These are phyloP conservation scores for Drosophila helvetica DNA, from an alignment of 2,888 invertebrate genomes.

Conservation along the genomic window DNA sequence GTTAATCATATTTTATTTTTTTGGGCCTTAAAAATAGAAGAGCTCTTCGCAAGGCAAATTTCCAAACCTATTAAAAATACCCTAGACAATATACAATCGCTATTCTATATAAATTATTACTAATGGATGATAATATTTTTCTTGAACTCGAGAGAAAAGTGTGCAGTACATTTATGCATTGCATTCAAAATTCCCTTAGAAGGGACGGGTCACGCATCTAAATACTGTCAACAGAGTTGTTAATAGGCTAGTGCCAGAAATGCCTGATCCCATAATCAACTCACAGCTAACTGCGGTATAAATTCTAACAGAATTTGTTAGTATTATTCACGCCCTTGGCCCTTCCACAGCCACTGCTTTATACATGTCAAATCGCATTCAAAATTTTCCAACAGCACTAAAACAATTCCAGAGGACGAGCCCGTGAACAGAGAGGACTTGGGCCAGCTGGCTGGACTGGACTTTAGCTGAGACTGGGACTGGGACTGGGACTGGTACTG, in stretches of 20 bases:
- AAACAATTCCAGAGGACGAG: conserved; percentile 52
- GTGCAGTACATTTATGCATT: no score
- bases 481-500: conserved; percentile 2
- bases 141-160: no score
- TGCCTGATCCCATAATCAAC: background rate
- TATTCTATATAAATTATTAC: background rate
- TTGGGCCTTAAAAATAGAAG: no score
- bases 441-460: conserved; percentile 3
- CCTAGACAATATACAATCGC: background rate
- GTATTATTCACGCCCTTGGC: conserved; percentile 24
- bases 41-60: background rate
- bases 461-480: background rate
- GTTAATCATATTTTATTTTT: background rate
- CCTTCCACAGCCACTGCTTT: conserved; percentile 21
- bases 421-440: conserved; percentile 22
- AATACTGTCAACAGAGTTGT: background rate
- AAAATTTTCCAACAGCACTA: conserved; percentile 44
- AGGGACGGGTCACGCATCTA: background rate
- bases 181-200: no score
- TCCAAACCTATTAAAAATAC: background rate
- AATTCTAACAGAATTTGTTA: conserved; percentile 33
- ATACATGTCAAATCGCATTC: conserved; percentile 43
- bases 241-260: background rate
- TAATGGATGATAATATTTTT: no score
- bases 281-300: background rate